These are phyloP conservation scores for Vombatus ursinus DNA, from an alignment of 2,113 vertebrate species.

Conservation along the genomic window DNA sequence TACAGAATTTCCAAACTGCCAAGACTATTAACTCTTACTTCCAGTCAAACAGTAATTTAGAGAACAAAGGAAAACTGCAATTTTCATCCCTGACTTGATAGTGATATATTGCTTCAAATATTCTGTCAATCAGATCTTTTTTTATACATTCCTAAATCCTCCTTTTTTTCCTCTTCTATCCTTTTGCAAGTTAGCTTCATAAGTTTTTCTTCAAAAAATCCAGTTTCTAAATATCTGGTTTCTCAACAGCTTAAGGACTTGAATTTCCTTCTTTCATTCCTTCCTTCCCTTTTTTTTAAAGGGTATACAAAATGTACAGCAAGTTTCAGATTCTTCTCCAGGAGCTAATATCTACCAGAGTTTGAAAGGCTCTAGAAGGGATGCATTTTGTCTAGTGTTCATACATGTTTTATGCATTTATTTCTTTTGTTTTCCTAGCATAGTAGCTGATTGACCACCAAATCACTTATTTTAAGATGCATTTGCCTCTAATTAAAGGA, in stretches of 20 bases:
- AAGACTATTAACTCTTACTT: slow-evolving; percentile 12
- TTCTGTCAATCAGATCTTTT: background rate
- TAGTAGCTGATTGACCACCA: background rate
- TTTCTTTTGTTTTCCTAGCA: background rate
- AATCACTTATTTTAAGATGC: background rate
- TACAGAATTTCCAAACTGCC: slow-evolving; percentile 25
- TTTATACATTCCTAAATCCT: slow-evolving; percentile 2
- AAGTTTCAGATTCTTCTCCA: background rate
- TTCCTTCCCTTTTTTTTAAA: background rate
- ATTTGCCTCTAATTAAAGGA: background rate
- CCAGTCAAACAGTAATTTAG: slow-evolving; percentile 32
- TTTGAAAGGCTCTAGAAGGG: slow-evolving; percentile 25
- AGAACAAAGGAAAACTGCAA: background rate
- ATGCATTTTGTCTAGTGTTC: background rate
- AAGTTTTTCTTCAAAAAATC: slow-evolving; percentile 9
- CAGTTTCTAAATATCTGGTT: slow-evolving; percentile 29
- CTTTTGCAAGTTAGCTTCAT: background rate
- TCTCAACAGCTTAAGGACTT: background rate
- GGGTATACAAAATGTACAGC: background rate
- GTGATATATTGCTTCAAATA: background rate
- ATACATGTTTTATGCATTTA: background rate
- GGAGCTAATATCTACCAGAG: background rate
- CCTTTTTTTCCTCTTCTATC: background rate
- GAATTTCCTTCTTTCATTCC: background rate
- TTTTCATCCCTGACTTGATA: background rate